Percentiles rank a stretch among this genome's conserved stretches.
phyloP scores from a whole-genome alignment of 2,888 invertebrate genomes.

The Drosophila mimetica region DNA sequence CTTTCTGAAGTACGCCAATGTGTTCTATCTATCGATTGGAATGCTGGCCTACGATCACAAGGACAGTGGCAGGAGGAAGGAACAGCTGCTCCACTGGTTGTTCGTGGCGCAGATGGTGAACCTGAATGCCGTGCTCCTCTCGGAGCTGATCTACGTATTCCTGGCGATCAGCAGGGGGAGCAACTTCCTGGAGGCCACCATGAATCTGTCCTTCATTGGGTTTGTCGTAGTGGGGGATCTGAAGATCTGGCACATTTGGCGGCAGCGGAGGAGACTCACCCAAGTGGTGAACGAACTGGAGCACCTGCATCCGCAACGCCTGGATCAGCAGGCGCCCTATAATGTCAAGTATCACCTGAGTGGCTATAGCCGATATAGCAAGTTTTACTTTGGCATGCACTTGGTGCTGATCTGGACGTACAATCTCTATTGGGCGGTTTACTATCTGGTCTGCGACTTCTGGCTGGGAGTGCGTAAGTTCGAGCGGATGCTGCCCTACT shows the following conservation, averaged over 20 bases:
- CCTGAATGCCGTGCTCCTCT: conserved; percentile 62
- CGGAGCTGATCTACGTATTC: conserved; percentile 72
- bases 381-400: conserved; percentile 70
- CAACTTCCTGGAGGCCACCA: conserved; percentile 79
- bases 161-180: conserved; percentile 63
- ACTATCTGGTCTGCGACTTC: conserved; percentile 67
- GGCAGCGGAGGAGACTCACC: conserved; percentile 58
- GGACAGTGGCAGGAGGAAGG: conserved; percentile 13
- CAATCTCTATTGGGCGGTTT: conserved; percentile 71
- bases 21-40: conserved; percentile 71
- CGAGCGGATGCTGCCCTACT: conserved; percentile 70
- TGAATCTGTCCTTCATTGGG: conserved; percentile 75
- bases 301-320: conserved; percentile 64
- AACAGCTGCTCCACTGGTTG: conserved; percentile 31
- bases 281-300: conserved; percentile 62
- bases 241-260: conserved; percentile 75
- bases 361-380: conserved; percentile 56
- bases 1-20: conserved; percentile 67
- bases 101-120: conserved; percentile 67
- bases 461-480: conserved; percentile 57
- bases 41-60: conserved; percentile 61
- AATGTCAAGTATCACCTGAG: conserved; percentile 36
- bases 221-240: conserved; percentile 71
- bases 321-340: conserved; percentile 51
- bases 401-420: conserved; percentile 78